Base-by-base conservation (phyloP, 1,140 invertebrate genomes). In the Musca vetustissima region DNA sequence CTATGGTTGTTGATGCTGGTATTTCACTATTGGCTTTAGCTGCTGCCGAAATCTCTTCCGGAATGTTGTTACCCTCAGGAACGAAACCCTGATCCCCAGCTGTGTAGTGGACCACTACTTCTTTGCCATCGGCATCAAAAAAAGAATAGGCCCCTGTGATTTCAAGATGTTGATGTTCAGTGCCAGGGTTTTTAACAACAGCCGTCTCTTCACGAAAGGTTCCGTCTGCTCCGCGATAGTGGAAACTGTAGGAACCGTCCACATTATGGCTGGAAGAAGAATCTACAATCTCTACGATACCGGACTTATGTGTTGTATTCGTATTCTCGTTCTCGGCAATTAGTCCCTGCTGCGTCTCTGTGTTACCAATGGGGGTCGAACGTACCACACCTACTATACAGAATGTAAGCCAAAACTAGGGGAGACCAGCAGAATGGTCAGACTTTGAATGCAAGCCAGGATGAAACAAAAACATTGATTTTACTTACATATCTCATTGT, bases 51-150 rank as follows among this genome's bases (percentile, higher is more conserved):
- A 81, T 81, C 53, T 73, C 70, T 0, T 70, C 72, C 24, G 72
- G 53, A 21, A 81, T 81, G 52, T 75, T 73, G 14, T 71, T 72
- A 4, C 79, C 79, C 53, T 77, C 74, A 36, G 79, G 79, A 8
- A 81, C 77, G 48, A 81, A 81, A 11, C 79, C 79, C n/a, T 72
- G 71, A 64, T 81, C 71, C 64, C 77, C 76, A 59, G 79, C 79
- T 69, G 76, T 81, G 66, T 81, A 81, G 17, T 72, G 72, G 8
- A 81, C 79, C 7, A 74, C 74, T 0, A 78, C 69, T 50, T 79
- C 76, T 64, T 77, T 71, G 49, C 79, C 79, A 32, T 76, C 75
- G 21, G 70, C 71, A 74, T 81, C 79, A 19, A 76, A 69, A 53
- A 78, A 81, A 7, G 76, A 75, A 59, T 81, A 81, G 19, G 72